A percentile compares a stretch with the other conserved stretches of the same genome.
Conservation (phyloP, 2,113 vertebrate species). For the Psittacus erithacus region DNA sequence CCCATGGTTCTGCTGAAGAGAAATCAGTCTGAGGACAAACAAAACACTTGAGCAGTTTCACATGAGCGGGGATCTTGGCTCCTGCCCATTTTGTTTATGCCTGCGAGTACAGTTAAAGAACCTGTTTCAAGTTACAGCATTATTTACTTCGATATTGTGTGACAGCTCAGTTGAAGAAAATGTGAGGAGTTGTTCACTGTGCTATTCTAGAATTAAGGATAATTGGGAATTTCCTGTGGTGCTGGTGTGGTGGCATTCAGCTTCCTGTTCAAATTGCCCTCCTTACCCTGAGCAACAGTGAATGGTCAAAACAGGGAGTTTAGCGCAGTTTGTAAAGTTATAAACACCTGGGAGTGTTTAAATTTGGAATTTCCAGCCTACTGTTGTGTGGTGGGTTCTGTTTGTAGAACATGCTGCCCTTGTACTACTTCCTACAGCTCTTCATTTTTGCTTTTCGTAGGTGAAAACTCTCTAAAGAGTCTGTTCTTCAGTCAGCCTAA, state of each 20-base stretch:
- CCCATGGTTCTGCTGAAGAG: background rate
- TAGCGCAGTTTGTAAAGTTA: background rate
- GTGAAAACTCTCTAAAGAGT: background rate
- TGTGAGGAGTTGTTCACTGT: background rate
- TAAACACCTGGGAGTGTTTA: background rate
- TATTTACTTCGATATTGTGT: background rate
- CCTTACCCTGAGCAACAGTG: fast-evolving
- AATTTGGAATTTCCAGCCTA: background rate
- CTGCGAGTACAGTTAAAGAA: background rate
- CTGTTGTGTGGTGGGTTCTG: background rate
- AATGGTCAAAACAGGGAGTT: background rate
- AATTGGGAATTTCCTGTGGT: conserved; percentile 63
- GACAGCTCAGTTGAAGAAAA: conserved; percentile 60
- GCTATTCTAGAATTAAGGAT: conserved; percentile 29
- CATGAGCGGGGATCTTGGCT: background rate
- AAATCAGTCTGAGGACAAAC: background rate
- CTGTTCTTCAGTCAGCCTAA: background rate
- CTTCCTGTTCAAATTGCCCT: background rate
- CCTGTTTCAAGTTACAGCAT: conserved; percentile 7
- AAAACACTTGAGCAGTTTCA: background rate
- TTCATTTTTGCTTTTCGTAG: background rate
- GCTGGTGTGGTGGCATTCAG: background rate
- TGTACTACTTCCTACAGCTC: background rate
- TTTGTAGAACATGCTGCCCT: background rate
- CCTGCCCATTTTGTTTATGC: background rate